These are phyloP conservation scores for Polyploca ridens DNA, from an alignment of 2,888 invertebrate species.

Conservation along the genomic window DNA sequence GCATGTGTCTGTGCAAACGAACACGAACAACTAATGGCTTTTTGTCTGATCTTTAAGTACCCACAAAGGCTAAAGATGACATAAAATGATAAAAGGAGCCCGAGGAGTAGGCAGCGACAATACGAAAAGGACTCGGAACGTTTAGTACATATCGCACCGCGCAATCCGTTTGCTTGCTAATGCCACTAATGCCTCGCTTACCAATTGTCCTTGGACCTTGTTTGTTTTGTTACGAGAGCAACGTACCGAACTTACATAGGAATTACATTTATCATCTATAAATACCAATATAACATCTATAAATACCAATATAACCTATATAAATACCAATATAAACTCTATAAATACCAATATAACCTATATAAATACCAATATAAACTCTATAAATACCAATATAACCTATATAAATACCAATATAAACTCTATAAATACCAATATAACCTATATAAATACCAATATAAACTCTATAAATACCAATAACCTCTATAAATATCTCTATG, in stretches of 20 bases:
- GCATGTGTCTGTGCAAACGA: conserved; percentile 17
- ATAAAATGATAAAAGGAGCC: conserved; percentile 45
- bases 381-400: no score
- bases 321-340: no score
- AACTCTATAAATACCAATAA: no score
- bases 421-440: no score
- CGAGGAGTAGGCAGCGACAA: conserved; percentile 26
- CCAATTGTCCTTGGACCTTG: conserved; percentile 62
- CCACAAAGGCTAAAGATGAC: conserved; percentile 40
- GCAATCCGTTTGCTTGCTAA: conserved; percentile 49
- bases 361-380: no score
- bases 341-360: no score
- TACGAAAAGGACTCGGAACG: conserved; percentile 25
- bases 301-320: no score
- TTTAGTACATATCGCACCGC: conserved; percentile 40
- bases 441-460: no score
- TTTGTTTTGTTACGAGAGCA: conserved; percentile 39
- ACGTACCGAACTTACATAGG: conserved; percentile 20
- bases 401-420: no score
- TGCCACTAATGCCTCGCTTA: conserved; percentile 48
- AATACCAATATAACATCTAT: no score
- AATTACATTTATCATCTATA: neutral
- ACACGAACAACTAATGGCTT: conserved; percentile 29
- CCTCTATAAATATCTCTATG: no score
- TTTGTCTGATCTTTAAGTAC: conserved; percentile 32